Conservation (phyloP, 2,888 invertebrate species). For the Drosophila imparisetae region DNA sequence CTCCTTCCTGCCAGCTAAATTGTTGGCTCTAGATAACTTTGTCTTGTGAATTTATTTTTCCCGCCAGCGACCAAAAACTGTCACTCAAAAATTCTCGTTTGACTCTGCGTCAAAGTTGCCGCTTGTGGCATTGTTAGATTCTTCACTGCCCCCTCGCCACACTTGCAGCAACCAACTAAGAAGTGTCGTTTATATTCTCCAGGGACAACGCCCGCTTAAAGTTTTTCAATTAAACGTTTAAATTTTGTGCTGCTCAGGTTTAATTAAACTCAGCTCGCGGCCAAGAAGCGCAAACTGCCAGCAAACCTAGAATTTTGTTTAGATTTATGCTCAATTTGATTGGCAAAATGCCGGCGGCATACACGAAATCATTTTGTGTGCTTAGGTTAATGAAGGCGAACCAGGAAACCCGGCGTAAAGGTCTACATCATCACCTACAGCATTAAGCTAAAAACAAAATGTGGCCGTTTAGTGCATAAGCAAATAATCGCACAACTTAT, state of each 20-base stretch:
- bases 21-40: conserved; percentile 46
- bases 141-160: not conserved
- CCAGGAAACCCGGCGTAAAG: conserved; percentile 20
- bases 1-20: conserved; percentile 31
- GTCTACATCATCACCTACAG: conserved; percentile 22
- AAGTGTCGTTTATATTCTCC: conserved; percentile 56
- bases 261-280: conserved; percentile 63
- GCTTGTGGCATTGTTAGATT: conserved; percentile 55
- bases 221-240: conserved; percentile 76
- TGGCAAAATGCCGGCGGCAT: conserved; percentile 63
- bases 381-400: conserved; percentile 49
- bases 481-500: conserved; percentile 39
- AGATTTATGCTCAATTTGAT: conserved; percentile 78
- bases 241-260: conserved; percentile 59
- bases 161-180: conserved; percentile 33
- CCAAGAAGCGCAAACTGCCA: conserved; percentile 30
- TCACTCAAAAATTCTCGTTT: conserved; percentile 66
- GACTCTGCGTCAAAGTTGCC: conserved; percentile 63
- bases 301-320: conserved; percentile 57
- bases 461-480: conserved; percentile 3
- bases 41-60: conserved; percentile 40
- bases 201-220: conserved; percentile 62
- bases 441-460: conserved; percentile 23
- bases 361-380: conserved; percentile 56
- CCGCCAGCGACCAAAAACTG: conserved; percentile 51